A percentile compares a stretch with the other conserved stretches of the same genome.
phyloP scores from a whole-genome alignment of 2,113 vertebrate genomes.

The Plectropomus leopardus region DNA sequence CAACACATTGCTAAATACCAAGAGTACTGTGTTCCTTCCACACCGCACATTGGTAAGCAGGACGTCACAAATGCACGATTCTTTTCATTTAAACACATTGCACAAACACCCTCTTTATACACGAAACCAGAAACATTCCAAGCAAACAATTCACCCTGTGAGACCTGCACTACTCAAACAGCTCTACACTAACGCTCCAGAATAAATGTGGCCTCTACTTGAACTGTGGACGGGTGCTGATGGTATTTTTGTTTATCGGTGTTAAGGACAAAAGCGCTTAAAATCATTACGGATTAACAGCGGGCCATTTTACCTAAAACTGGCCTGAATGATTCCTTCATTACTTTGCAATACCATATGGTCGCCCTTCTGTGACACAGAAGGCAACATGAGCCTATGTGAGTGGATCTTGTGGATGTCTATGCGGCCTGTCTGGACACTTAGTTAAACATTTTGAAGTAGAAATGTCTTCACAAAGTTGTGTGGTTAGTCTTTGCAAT shows the following conservation, averaged over 20 bases:
- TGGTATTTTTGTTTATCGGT: constrained; percentile 41
- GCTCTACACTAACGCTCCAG: constrained; percentile 7
- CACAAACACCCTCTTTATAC: constrained; percentile 38
- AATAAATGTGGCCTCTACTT: constrained; percentile 35
- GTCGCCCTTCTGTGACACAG: constrained; percentile 5
- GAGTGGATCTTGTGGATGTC: not conserved
- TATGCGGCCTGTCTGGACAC: not conserved
- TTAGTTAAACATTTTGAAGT: not conserved
- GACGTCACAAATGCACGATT: constrained; percentile 1
- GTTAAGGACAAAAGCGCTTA: constrained; percentile 56
- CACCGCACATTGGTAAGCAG: not conserved
- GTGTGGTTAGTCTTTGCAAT: not conserved
- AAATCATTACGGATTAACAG: constrained; percentile 63
- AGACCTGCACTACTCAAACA: constrained; percentile 10
- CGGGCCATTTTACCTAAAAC: constrained; percentile 46
- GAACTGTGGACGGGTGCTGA: constrained; percentile 31
- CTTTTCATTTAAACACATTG: constrained; percentile 8
- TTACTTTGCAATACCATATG: constrained; percentile 48
- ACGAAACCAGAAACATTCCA: constrained; percentile 11
- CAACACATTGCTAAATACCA: not conserved
- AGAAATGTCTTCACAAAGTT: not conserved
- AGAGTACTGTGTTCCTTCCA: not conserved
- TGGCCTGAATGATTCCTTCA: constrained; percentile 5
- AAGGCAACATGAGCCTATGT: not conserved
- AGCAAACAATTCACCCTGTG: constrained; percentile 18